Evolutionary conservation across 2,888 invertebrate species (phyloP), one percentile per base, ranked within the genome.

Genomic region (Andrena marginata): DNA sequence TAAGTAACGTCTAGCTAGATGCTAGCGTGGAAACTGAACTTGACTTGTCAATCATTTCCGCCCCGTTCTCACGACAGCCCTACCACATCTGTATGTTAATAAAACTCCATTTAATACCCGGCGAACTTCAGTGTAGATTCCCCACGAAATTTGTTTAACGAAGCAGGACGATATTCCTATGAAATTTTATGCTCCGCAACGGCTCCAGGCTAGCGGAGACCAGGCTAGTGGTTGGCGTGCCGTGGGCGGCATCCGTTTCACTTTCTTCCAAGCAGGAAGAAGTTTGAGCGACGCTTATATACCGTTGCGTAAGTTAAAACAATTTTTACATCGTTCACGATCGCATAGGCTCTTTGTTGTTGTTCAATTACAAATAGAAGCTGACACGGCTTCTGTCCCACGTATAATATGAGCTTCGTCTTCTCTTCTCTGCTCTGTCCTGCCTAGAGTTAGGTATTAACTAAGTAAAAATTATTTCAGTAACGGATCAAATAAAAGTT

Each of bases 91-190:
- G 80, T 76, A 79, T 77, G 84, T 86, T 87, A 90, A 89, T 88
- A 89, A 87, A 90, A 16, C 83, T 87, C 85, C 88, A 89, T 90
- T 89, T 90, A 89, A 89, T 89, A 89, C 86, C 87, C 79, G 69
- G 65, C 73, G 67, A 51, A 67, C 74, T 48, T 35, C 77, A 49
- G 56, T 51, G 65, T 16, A 31, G 68, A 31, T 59, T 74, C 82
- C 83, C 75, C 65, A 59, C 75, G 89, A 87, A 90, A 90, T 90
- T 83, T 84, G 76, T 42, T 1, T 80, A 80, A 80, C 68, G 72
- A 62, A 31, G 51, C 82, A 35, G 82, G 16, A 51, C 79, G 77
- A 71, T 79, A 49, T 84, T 54, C 82, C 87, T 48, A 82, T 82
- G 85, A 80, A 82, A 87, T 64, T 77, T 31, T 59, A 73, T 29